Percentiles rank a stretch among this genome's conserved stretches.
These are phyloP conservation scores for Ephydatia muelleri DNA, from an alignment of 37 sponge, comb jelly and placozoan genomes.

Conservation along the genomic window DNA sequence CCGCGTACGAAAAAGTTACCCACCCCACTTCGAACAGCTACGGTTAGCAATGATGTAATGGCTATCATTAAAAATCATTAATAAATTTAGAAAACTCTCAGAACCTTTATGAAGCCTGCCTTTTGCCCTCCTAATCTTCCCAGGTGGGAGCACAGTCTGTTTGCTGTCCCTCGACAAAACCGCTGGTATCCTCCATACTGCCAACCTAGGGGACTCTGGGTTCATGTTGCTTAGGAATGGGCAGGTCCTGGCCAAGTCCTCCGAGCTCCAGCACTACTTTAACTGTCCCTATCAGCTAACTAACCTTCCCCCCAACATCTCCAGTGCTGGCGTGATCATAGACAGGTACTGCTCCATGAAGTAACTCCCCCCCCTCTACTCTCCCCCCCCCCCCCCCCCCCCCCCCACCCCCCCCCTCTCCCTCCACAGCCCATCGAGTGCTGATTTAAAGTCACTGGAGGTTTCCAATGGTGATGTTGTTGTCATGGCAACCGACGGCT, in stretches of 20 bases:
- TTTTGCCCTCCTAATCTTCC: background rate
- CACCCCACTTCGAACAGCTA: constrained; percentile 19
- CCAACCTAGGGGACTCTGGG: constrained; percentile 78
- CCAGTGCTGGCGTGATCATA: constrained; percentile 5
- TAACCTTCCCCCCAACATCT: constrained; percentile 34
- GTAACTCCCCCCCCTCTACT: too few relatives aligned
- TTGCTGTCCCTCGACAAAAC: constrained; percentile 46
- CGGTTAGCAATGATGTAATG: constrained; percentile 9
- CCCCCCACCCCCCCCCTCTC: too few relatives aligned
- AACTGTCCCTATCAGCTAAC: constrained; percentile 72
- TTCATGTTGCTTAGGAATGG: constrained; percentile 51
- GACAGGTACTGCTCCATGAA: constrained; percentile 30
- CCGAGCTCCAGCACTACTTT: constrained; percentile 53
- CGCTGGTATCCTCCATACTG: constrained; percentile 34
- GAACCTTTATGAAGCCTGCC: too few relatives aligned
- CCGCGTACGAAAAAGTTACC: constrained; percentile 27
- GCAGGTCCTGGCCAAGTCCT: constrained; percentile 20
- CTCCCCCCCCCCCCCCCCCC: too few relatives aligned
- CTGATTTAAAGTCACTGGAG: background rate
- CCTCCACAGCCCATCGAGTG: constrained; percentile 15
- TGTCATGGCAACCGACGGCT: constrained; percentile 76
- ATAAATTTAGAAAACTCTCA: too few relatives aligned
- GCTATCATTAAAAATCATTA: too few relatives aligned
- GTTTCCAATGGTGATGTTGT: constrained; percentile 54
- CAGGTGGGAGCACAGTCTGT: constrained; percentile 81